Evolutionary conservation across 2,888 invertebrate species (phyloP).

Genomic region (Caprella mutica): DNA sequence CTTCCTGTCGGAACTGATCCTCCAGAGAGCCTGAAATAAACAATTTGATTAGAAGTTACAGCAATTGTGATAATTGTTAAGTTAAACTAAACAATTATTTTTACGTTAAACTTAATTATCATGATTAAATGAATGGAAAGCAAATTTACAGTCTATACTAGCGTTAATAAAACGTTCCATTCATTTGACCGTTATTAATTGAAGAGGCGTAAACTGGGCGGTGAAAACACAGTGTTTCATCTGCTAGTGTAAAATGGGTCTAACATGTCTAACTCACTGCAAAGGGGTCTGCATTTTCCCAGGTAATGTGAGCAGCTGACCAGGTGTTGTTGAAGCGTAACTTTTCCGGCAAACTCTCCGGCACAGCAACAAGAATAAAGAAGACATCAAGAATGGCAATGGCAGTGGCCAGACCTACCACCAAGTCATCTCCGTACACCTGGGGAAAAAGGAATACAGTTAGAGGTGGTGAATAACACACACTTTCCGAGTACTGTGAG

Average conservation of each 20-base stretch:
- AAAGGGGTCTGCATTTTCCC: constrained; percentile 98
- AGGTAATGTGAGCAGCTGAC: constrained; percentile 57
- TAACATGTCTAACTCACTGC: constrained; percentile 51
- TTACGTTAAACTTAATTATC: too few species aligned
- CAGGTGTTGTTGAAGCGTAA: constrained; percentile 61
- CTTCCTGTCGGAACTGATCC: constrained; percentile 88
- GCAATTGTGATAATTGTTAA: too few species aligned
- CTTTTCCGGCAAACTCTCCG: constrained; percentile 95
- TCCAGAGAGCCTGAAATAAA: constrained; percentile 58
- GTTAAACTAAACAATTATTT: too few species aligned
- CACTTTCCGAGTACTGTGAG: too few species aligned
- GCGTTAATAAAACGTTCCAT: too few species aligned
- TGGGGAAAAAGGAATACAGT: constrained; percentile 45
- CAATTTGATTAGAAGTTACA: not conserved
- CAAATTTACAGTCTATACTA: too few species aligned
- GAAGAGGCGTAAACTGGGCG: too few species aligned
- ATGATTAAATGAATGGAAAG: too few species aligned
- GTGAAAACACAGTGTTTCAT: too few species aligned
- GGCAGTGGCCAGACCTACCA: constrained; percentile 85
- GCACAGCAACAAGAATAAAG: constrained; percentile 95
- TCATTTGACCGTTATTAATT: too few species aligned
- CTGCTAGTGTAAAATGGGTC: too few species aligned
- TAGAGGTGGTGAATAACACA: not conserved
- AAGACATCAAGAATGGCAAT: constrained; percentile 93
- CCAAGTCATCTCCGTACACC: constrained; percentile 66